Evolutionary conservation across 1,140 invertebrate species (phyloP).

Genomic region (Oncopodura yosiiana): DNA sequence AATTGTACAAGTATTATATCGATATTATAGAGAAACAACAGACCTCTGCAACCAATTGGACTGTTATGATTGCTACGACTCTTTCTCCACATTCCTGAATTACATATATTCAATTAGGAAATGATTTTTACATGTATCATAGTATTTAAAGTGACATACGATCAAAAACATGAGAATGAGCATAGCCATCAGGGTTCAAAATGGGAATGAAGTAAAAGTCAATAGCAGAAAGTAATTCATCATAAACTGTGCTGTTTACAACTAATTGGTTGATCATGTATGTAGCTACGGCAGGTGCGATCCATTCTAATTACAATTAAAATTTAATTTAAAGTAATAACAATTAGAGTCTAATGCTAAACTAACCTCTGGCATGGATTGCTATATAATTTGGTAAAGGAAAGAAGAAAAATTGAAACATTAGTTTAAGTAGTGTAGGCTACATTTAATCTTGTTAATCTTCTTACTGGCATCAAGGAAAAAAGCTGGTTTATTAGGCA

Average conservation of each 20-base stretch:
- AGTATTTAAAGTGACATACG: too few relatives aligned
- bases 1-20: too few relatives aligned
- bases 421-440: neutral
- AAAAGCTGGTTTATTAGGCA: conserved; percentile 36
- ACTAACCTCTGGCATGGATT: conserved; percentile 44
- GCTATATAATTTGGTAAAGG: too few relatives aligned
- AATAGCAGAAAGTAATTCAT: conserved; percentile 35
- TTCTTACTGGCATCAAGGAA: conserved; percentile 39
- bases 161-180: conserved; percentile 40
- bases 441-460: neutral
- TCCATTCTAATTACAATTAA: too few relatives aligned
- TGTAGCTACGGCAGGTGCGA: conserved; percentile 57
- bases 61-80: neutral
- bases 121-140: too few relatives aligned
- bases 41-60: too few relatives aligned
- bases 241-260: conserved; percentile 31
- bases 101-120: too few relatives aligned
- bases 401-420: neutral
- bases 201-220: conserved; percentile 51
- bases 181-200: conserved; percentile 55
- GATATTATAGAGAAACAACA: too few relatives aligned
- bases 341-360: too few relatives aligned
- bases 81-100: conserved; percentile 53
- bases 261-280: conserved; percentile 47
- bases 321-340: too few relatives aligned